Evolutionary conservation across 1,140 invertebrate genomes (phyloP).

Genomic region (Cydia fagiglandana): DNA sequence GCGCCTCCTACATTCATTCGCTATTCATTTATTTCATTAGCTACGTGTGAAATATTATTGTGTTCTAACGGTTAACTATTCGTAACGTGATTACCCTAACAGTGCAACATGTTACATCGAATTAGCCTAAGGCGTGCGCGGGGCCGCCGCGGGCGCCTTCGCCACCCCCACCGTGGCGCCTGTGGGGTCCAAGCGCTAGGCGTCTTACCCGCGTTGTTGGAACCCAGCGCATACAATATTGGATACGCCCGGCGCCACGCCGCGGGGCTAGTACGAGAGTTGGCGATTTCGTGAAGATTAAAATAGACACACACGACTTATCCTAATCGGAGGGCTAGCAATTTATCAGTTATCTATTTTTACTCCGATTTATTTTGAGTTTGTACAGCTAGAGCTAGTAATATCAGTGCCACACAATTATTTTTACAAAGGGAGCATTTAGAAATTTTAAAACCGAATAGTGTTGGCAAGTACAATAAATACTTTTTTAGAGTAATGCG

Average conservation of each 20-base stretch:
- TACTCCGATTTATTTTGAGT: background rate
- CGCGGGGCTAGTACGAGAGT: slow-evolving; percentile 40
- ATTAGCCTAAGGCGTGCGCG: slow-evolving; percentile 37
- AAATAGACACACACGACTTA: slow-evolving; percentile 23
- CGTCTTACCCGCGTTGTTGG: background rate
- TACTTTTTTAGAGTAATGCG: too few species aligned
- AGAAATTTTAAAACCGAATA: background rate
- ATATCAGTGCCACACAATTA: background rate
- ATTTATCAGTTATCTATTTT: slow-evolving; percentile 1
- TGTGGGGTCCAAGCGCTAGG: background rate
- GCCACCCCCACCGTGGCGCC: slow-evolving; percentile 7
- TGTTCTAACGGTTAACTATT: slow-evolving; percentile 57
- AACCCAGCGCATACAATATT: background rate
- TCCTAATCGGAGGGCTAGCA: background rate
- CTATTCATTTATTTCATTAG: slow-evolving; percentile 46
- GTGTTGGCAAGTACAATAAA: background rate
- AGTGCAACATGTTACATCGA: slow-evolving; percentile 51
- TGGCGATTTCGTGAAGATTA: slow-evolving; percentile 35
- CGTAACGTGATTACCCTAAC: slow-evolving; percentile 52
- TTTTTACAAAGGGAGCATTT: background rate
- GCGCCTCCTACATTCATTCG: slow-evolving; percentile 44
- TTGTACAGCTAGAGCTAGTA: slow-evolving; percentile 8
- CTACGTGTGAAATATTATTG: slow-evolving; percentile 55
- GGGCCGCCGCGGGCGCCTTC: slow-evolving; percentile 24
- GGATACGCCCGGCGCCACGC: slow-evolving; percentile 41